Conservation (phyloP, 2,888 invertebrate genomes). For the Ommatoiulus sabulosus region DNA sequence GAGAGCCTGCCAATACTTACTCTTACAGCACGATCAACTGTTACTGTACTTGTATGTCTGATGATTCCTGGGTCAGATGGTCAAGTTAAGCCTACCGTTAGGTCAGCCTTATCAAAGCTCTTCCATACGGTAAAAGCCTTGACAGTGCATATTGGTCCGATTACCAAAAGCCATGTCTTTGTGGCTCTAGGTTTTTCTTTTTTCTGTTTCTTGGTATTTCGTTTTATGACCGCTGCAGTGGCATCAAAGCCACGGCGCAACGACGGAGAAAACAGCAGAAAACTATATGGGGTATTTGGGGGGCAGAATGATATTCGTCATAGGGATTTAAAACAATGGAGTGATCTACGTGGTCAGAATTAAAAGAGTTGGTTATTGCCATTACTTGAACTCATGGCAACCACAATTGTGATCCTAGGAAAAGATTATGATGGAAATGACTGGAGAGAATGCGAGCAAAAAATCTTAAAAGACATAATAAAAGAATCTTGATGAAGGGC, state of each 20-base stretch:
- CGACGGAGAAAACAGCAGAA: neutral
- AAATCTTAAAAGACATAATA: constrained; percentile 30
- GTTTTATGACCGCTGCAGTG: neutral
- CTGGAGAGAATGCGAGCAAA: constrained; percentile 36
- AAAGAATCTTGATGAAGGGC: constrained; percentile 39
- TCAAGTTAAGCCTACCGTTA: no score
- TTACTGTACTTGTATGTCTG: no score
- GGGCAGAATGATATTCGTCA: constrained; percentile 15
- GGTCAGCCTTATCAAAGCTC: neutral
- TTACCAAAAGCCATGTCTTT: constrained; percentile 18
- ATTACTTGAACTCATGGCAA: constrained; percentile 19
- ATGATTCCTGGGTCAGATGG: no score
- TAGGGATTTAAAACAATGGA: constrained; percentile 43
- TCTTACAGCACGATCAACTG: no score
- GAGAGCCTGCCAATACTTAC: no score
- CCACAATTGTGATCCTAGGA: constrained; percentile 30
- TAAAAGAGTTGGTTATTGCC: constrained; percentile 38
- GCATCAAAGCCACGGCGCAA: neutral
- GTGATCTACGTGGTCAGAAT: constrained; percentile 43
- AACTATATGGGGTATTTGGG: constrained; percentile 13
- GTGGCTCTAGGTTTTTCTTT: neutral
- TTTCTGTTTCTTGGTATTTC: neutral
- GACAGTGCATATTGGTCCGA: neutral
- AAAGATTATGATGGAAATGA: constrained; percentile 40
- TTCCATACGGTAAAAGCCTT: neutral